phyloP scores from a whole-genome alignment of 2,113 vertebrate genomes.

The Silurus meridionalis region DNA sequence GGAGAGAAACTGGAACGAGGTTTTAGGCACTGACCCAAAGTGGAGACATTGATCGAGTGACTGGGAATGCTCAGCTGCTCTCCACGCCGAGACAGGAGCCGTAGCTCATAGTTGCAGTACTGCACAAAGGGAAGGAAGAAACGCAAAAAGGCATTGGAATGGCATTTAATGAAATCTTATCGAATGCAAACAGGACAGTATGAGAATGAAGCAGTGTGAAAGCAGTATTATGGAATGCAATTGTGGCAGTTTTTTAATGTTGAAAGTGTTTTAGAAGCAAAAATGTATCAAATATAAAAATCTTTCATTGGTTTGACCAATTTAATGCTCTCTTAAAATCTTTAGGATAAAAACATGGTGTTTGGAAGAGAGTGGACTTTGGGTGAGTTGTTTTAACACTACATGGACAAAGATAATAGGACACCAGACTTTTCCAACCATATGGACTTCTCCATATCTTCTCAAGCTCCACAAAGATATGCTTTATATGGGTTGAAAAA shows the following conservation, averaged over 20 bases:
- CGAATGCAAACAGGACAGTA: neutral
- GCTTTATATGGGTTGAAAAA: no score
- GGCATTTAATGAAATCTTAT: slow-evolving; percentile 20
- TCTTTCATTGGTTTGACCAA: neutral
- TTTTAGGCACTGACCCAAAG: slow-evolving; percentile 76
- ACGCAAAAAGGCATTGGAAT: neutral
- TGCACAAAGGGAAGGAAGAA: slow-evolving; percentile 55
- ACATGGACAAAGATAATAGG: no score
- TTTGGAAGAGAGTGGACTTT: neutral
- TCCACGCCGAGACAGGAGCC: slow-evolving; percentile 85
- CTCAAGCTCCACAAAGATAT: no score
- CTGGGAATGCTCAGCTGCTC: slow-evolving; percentile 88
- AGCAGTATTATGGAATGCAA: neutral
- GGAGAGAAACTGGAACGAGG: slow-evolving; percentile 43
- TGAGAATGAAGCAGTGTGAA: neutral
- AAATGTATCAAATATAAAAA: no score
- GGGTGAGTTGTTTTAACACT: neutral
- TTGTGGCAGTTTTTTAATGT: neutral
- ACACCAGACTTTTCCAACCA: no score
- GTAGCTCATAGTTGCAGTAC: slow-evolving; percentile 89
- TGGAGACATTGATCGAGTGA: slow-evolving; percentile 90
- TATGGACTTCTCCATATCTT: no score
- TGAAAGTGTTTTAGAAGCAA: neutral
- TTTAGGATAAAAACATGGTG: neutral
- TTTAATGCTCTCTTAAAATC: neutral